Percentiles rank a stretch among this genome's conserved stretches.
Evolutionary conservation across 2,113 vertebrate species (phyloP).

Genomic region (Pipra filicauda): DNA sequence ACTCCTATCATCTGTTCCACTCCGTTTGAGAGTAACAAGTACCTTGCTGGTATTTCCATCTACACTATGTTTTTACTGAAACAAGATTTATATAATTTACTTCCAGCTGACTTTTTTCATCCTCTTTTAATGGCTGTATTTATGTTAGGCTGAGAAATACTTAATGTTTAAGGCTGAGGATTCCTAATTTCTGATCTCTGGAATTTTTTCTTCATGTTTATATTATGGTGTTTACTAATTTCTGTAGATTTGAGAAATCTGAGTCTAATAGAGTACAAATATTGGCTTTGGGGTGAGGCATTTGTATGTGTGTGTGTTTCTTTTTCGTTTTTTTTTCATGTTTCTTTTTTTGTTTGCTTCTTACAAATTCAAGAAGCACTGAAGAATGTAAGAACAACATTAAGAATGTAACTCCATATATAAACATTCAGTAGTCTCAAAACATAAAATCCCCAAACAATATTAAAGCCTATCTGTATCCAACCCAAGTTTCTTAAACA

Average conservation of each 20-base stretch:
- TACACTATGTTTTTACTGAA: neutral
- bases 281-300: neutral
- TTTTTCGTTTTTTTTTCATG: neutral
- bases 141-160: neutral
- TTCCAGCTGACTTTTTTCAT: neutral
- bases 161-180: neutral
- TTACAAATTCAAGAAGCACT: neutral
- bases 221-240: neutral
- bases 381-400: too few species aligned
- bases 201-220: neutral
- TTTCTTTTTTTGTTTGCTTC: neutral
- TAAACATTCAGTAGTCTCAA: neutral
- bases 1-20: neutral
- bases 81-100: neutral
- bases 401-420: neutral
- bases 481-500: neutral
- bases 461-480: neutral
- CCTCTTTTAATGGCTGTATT: neutral
- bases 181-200: neutral
- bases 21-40: neutral
- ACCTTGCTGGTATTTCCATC: neutral
- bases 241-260: neutral
- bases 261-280: neutral
- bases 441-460: neutral
- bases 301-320: neutral